Evolutionary conservation across 1,140 invertebrate species (phyloP).

Genomic region (Maniola jurtina): DNA sequence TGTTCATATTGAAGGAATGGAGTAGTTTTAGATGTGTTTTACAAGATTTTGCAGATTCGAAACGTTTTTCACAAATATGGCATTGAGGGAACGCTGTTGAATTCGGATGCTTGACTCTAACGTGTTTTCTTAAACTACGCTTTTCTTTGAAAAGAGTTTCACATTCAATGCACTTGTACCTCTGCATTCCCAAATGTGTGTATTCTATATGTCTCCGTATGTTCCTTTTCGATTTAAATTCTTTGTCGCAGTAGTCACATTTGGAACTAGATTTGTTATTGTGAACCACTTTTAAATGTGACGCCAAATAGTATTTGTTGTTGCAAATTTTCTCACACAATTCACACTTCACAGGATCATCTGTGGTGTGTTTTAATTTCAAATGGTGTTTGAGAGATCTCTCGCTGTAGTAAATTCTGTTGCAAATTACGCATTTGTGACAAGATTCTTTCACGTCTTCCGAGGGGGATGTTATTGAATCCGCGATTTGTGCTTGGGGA

Average conservation of each 20-base stretch:
- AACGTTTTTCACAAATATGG: slow-evolving; percentile 57
- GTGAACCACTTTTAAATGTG: slow-evolving; percentile 56
- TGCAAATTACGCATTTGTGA: slow-evolving; percentile 49
- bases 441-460: slow-evolving; percentile 34
- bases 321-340: slow-evolving; percentile 52
- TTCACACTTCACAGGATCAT: slow-evolving; percentile 46
- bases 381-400: slow-evolving; percentile 56
- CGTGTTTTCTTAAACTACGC: slow-evolving; percentile 58
- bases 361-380: slow-evolving; percentile 55
- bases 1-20: slow-evolving; percentile 59
- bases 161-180: slow-evolving; percentile 63
- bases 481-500: slow-evolving; percentile 49
- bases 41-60: slow-evolving; percentile 66
- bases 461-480: slow-evolving; percentile 40
- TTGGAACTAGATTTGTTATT: slow-evolving; percentile 45
- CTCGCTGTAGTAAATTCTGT: slow-evolving; percentile 54
- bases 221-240: slow-evolving; percentile 56
- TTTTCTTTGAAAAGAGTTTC: slow-evolving; percentile 63
- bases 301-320: slow-evolving; percentile 59
- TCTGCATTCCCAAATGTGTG: slow-evolving; percentile 53
- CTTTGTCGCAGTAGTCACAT: slow-evolving; percentile 59
- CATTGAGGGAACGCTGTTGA: slow-evolving; percentile 56
- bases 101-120: slow-evolving; percentile 54
- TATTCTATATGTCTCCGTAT: slow-evolving; percentile 57
- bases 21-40: slow-evolving; percentile 60